Evolutionary conservation across 1,140 invertebrate genomes (phyloP), one percentile per base, ranked within the genome.

Genomic region (Halesus radiatus): DNA sequence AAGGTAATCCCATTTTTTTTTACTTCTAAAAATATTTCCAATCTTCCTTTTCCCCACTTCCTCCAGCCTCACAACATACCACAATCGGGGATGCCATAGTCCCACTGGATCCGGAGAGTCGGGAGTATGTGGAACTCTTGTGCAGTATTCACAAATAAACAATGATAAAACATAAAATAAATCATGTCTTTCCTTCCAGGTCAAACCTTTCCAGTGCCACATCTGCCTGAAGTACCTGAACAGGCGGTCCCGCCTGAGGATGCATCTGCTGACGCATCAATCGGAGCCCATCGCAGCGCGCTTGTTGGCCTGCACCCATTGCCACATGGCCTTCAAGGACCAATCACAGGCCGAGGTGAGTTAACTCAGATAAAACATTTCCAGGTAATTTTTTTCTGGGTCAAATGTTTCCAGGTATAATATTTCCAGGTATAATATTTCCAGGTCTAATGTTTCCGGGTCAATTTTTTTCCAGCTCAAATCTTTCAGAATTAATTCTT

Each of bases 171-270:
- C 3, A 10, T 45, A 13, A 45, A 45, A 45, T 13, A 45, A 45
- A 13, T 13, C 1, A 13, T 64, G 0, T 26, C 29, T 56, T 29
- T 64, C 15, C 23, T 75, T 70, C 4, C 82, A 89, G 88, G 88
- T 88, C 54, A 91, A 90, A 66, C 90, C 90, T 4, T 91, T 88
- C 85, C 88, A 90, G 82, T 91, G 90, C 76, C 89, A 90, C 84
- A 90, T 90, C 54, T 91, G 90, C 76, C 80, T 88, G 77, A 89
- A 90, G 84, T 89, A 88, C 54, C 81, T 91, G 81, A 90, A 88
- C 8, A 86, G 89, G 0, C 84, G 87, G 5, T 90, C 90, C n/a
- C 87, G 90, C 0, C 85, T 91, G 22, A 84, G 89, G 10, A 88
- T 88, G 87, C 89, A 90, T 83, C 82, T 90, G 20, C 85, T 88